A percentile compares a stretch with the other conserved stretches of the same genome.
Evolutionary conservation across 2,113 vertebrate species (phyloP).

Genomic region (Scartelaos histophorus): DNA sequence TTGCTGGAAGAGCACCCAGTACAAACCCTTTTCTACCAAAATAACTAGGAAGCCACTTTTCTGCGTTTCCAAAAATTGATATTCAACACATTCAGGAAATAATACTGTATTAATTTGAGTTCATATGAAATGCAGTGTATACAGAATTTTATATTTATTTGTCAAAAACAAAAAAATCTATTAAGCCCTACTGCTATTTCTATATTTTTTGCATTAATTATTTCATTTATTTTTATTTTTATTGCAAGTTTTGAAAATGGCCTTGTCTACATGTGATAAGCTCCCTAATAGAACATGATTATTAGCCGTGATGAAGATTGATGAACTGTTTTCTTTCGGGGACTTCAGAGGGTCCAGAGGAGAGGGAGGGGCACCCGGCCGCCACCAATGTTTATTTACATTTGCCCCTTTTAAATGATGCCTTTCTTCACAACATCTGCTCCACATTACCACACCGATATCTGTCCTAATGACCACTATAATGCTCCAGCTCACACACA

Average conservation of each 20-base stretch:
- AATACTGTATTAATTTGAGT: neutral
- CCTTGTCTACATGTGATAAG: conserved; percentile 43
- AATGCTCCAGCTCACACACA: conserved; percentile 46
- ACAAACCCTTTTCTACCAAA: neutral
- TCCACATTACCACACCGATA: conserved; percentile 78
- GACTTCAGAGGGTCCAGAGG: conserved; percentile 71
- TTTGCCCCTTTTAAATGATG: conserved; percentile 80
- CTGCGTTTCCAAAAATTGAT: neutral
- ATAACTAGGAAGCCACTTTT: neutral
- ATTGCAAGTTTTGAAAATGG: conserved; percentile 19
- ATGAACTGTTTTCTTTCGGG: conserved; percentile 80
- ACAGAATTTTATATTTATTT: no score
- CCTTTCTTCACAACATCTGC: conserved; percentile 80
- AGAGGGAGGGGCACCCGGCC: conserved; percentile 49
- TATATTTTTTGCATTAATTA: no score
- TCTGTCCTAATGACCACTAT: conserved; percentile 74
- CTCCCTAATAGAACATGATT: conserved; percentile 60
- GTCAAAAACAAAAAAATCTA: no score
- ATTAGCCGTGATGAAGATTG: conserved; percentile 76
- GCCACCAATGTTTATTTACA: conserved; percentile 79
- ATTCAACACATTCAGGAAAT: neutral
- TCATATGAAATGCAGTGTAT: neutral
- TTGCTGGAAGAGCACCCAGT: neutral
- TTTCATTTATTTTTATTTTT: neutral
- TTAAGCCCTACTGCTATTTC: no score